These are phyloP conservation scores for Lissonota sp. DNA, from an alignment of 2,888 invertebrate species.

Conservation along the genomic window DNA sequence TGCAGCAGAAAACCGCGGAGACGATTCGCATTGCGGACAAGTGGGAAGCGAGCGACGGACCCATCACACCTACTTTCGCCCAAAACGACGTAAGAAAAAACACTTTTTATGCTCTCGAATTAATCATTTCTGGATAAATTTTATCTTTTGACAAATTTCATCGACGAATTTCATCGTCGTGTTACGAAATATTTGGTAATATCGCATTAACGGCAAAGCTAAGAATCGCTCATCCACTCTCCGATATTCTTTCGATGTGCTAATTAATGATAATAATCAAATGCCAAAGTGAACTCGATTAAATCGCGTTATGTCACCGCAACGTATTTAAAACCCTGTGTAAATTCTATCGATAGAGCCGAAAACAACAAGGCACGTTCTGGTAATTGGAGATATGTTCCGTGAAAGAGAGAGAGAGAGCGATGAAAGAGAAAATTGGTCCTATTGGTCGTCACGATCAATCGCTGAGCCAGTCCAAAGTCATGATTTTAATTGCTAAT, in stretches of 20 bases:
- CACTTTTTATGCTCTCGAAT: neutral
- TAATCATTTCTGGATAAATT: neutral
- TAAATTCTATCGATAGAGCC: too few species aligned
- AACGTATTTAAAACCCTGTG: too few species aligned
- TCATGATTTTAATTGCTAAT: conserved; percentile 68
- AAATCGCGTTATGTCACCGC: too few species aligned
- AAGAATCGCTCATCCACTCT: too few species aligned
- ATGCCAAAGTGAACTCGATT: too few species aligned
- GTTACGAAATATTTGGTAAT: neutral
- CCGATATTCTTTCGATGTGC: too few species aligned
- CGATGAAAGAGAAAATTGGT: neutral
- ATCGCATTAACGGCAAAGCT: neutral
- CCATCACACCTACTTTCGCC: conserved; percentile 86
- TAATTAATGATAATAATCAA: too few species aligned
- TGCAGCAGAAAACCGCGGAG: conserved; percentile 98
- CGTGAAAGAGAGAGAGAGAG: neutral
- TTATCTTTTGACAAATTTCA: neutral
- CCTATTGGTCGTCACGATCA: conserved; percentile 22
- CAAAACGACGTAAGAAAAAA: conserved; percentile 86
- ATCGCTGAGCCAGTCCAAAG: conserved; percentile 36
- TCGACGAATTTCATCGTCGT: neutral
- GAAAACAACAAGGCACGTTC: neutral
- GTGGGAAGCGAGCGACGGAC: conserved; percentile 92
- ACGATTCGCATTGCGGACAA: conserved; percentile 97
- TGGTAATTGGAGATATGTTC: conserved; percentile 13